A percentile compares a stretch with the other conserved stretches of the same genome.
These are phyloP conservation scores for Takifugu ocellatus DNA, from an alignment of 2,797 vertebrate genomes.

Conservation along the genomic window DNA sequence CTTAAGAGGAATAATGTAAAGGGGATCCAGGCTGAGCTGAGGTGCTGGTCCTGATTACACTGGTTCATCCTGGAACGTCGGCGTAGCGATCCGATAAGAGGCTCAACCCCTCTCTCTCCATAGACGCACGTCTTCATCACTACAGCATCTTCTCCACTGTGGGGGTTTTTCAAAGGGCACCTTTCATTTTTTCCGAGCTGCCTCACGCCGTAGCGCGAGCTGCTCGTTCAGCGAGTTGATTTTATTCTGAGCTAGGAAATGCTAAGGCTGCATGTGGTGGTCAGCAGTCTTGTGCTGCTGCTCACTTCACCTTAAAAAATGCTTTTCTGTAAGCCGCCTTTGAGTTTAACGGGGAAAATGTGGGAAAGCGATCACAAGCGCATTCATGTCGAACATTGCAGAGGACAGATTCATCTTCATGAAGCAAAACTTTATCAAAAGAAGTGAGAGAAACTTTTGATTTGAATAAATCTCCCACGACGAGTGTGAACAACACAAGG, in stretches of 20 bases:
- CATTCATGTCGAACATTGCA: slow-evolving; percentile 39
- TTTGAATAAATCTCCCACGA: slow-evolving; percentile 11
- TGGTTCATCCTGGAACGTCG: slow-evolving; percentile 3
- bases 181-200: background rate
- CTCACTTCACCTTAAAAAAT: slow-evolving; percentile 18
- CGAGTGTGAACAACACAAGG: slow-evolving; percentile 24
- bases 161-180: slow-evolving; percentile 7
- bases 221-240: slow-evolving; percentile 14
- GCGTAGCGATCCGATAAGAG: slow-evolving; percentile 21
- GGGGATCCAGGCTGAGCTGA: slow-evolving; percentile 12
- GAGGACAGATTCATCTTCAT: slow-evolving; percentile 43
- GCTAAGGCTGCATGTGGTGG: slow-evolving; percentile 26
- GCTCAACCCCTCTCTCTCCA: slow-evolving; percentile 5
- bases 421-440: slow-evolving; percentile 38
- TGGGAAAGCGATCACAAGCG: slow-evolving; percentile 43
- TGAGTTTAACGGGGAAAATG: slow-evolving; percentile 7
- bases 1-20: slow-evolving; percentile 6
- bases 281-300: slow-evolving; percentile 42
- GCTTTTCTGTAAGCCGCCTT: slow-evolving; percentile 14
- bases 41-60: slow-evolving; percentile 20
- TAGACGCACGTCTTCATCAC: background rate
- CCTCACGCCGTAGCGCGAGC: background rate
- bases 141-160: background rate
- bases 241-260: slow-evolving; percentile 31
- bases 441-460: slow-evolving; percentile 26